Base-by-base conservation (phyloP, 2,113 vertebrate genomes). In the Anseranas semipalmata region DNA sequence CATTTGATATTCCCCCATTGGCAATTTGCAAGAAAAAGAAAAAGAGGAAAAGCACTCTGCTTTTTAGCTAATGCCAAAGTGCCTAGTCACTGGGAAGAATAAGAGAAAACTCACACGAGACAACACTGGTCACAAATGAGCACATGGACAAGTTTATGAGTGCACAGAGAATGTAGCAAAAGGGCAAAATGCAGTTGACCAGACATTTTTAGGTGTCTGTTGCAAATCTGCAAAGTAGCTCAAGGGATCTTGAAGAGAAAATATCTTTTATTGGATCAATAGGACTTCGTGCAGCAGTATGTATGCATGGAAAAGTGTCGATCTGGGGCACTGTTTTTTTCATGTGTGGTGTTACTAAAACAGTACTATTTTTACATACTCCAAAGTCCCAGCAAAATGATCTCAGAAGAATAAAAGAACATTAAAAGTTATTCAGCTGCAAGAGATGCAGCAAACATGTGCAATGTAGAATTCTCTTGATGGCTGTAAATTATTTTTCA, bases 371-470 rank as follows among this genome's bases (percentile, higher is more conserved):
- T 94, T 92, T 91, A 82, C 50, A 41, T 37, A 81, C 56, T 90
- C 72, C 35, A 58, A 89, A 85, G 41, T 41, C 62, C 35, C n/a
- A 78, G 58, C 17, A 85, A 96, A 89, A 85, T 35, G 1, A 71
- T 78, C 73, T 91, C 91, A 75, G 73, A 87, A 87, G 62, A 92
- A 75, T 72, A 70, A 85, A 84, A 87, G 27, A 63, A 62, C 24
- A 79, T 82, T 89, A 76, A 87, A 96, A 73, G 2, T 12, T 65
- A 62, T 86, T 94, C 48, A 86, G 1, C 24, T 75, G 46, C n/a
- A 84, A 84, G 28, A 74, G 48, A 81, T 78, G 39, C 15, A 78
- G 72, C 83, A 75, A n/a, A 32, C 48, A 60, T 56, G 15, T 78
- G 13, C 30, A 93, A 71, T 58, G 43, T 24, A 78, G 13, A 33